Evolutionary conservation across 2,113 vertebrate genomes (phyloP).

Genomic region (Ochotona princeps): DNA sequence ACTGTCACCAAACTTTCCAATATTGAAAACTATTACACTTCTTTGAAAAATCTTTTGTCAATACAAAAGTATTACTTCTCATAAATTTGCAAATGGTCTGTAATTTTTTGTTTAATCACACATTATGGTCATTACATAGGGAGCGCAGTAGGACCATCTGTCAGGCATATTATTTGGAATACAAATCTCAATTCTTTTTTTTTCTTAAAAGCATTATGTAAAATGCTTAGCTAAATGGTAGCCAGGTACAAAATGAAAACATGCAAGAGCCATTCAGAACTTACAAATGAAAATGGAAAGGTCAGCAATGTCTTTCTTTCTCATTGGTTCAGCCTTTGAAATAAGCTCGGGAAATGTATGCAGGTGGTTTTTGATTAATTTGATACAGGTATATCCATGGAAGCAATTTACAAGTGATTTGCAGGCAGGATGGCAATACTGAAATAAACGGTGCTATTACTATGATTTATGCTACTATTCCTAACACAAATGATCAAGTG

Average conservation of each 20-base stretch:
- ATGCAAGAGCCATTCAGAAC: conserved; percentile 32
- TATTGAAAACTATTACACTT: conserved; percentile 9
- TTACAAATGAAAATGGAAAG: conserved; percentile 64
- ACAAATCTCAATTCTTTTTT: conserved; percentile 15
- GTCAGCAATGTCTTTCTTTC: conserved; percentile 59
- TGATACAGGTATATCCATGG: conserved; percentile 77
- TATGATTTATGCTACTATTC: conserved; percentile 77
- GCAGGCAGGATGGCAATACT: conserved; percentile 74
- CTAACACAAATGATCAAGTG: conserved; percentile 81
- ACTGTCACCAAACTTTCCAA: neutral
- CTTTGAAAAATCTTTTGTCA: conserved; percentile 33
- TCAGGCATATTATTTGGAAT: conserved; percentile 24
- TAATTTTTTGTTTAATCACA: conserved; percentile 58
- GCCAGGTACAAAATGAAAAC: conserved; percentile 57
- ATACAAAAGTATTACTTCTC: conserved; percentile 43
- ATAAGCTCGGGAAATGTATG: conserved; percentile 63
- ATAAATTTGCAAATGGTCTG: conserved; percentile 56
- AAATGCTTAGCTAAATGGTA: conserved; percentile 11
- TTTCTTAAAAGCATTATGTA: neutral
- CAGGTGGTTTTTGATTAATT: conserved; percentile 79
- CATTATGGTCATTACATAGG: conserved; percentile 26
- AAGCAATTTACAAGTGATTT: conserved; percentile 80
- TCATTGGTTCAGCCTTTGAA: conserved; percentile 52
- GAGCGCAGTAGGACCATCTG: conserved; percentile 62
- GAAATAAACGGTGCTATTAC: conserved; percentile 81